Evolutionary conservation across 2,797 vertebrate species (phyloP).

Genomic region (Peromyscus attwateri): DNA sequence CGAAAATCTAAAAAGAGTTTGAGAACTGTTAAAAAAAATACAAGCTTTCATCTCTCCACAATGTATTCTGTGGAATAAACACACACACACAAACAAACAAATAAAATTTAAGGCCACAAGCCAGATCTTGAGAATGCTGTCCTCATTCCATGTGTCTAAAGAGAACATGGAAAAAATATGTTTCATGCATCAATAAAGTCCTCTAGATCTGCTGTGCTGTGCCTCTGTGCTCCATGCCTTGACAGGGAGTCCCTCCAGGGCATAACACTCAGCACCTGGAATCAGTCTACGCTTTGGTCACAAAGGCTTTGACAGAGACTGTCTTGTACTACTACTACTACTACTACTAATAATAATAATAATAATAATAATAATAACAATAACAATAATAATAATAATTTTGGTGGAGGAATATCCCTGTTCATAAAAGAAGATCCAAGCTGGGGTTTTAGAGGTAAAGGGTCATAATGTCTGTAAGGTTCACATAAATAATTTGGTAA

Average conservation of each 20-base stretch:
- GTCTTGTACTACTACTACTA: neutral
- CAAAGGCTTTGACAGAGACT: constrained; percentile 56
- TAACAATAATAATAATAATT: neutral
- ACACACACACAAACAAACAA: neutral
- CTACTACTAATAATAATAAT: neutral
- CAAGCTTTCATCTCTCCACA: constrained; percentile 76
- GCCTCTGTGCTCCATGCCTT: neutral
- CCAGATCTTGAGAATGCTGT: constrained; percentile 78
- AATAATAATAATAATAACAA: neutral
- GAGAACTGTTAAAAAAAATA: constrained; percentile 79
- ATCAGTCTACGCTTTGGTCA: constrained; percentile 20
- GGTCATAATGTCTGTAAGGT: constrained; percentile 3
- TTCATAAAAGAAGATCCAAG: constrained; percentile 66
- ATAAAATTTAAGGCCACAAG: constrained; percentile 77
- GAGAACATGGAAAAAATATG: constrained; percentile 73
- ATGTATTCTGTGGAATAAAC: constrained; percentile 71
- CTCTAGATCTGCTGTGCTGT: constrained; percentile 63
- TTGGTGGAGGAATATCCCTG: constrained; percentile 20
- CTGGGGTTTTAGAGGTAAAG: constrained; percentile 53
- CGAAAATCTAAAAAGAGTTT: constrained; percentile 60
- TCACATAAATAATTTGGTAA: constrained; percentile 23
- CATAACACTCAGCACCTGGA: constrained; percentile 1
- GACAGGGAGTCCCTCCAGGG: neutral
- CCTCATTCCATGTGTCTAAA: constrained; percentile 78
- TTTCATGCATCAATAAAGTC: constrained; percentile 76